These are phyloP conservation scores for Meteorus sp. DNA, from an alignment of 1,140 invertebrate genomes.

Conservation along the genomic window DNA sequence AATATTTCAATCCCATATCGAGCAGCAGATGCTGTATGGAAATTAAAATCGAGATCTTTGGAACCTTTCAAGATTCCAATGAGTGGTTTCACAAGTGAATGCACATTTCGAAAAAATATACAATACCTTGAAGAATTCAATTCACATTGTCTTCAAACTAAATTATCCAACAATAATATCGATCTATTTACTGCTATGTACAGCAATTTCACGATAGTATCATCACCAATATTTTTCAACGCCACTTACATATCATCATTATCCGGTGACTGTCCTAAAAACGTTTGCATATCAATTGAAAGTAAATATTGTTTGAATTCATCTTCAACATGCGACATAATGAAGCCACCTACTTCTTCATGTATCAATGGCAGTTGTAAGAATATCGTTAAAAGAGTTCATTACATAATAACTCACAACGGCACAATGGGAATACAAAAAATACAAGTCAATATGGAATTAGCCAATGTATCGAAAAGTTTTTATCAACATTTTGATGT, in stretches of 20 bases:
- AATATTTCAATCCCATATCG: constrained; percentile 42
- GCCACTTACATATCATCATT: constrained; percentile 24
- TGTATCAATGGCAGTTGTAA: constrained; percentile 41
- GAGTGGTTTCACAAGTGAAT: constrained; percentile 51
- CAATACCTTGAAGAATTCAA: constrained; percentile 55
- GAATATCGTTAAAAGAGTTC: constrained; percentile 58
- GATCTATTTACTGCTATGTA: constrained; percentile 46
- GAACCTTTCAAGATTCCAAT: constrained; percentile 50
- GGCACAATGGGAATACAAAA: constrained; percentile 61
- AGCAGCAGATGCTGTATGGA: constrained; percentile 45
- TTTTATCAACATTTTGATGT: constrained; percentile 60
- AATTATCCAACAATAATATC: constrained; percentile 45
- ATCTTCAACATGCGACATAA: constrained; percentile 41
- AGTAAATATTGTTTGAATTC: constrained; percentile 51
- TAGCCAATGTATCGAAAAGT: constrained; percentile 50
- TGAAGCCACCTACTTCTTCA: constrained; percentile 25
- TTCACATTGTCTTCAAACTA: constrained; percentile 51
- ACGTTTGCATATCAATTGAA: constrained; percentile 55
- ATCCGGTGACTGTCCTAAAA: constrained; percentile 54
- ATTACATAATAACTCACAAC: constrained; percentile 62
- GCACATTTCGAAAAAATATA: constrained; percentile 49
- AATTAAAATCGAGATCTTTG: constrained; percentile 42
- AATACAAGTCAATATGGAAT: constrained; percentile 50
- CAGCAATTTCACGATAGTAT: constrained; percentile 49
- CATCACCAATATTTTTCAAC: constrained; percentile 45